phyloP scores from a whole-genome alignment of 2,888 invertebrate species.

The Furcula furcula region DNA sequence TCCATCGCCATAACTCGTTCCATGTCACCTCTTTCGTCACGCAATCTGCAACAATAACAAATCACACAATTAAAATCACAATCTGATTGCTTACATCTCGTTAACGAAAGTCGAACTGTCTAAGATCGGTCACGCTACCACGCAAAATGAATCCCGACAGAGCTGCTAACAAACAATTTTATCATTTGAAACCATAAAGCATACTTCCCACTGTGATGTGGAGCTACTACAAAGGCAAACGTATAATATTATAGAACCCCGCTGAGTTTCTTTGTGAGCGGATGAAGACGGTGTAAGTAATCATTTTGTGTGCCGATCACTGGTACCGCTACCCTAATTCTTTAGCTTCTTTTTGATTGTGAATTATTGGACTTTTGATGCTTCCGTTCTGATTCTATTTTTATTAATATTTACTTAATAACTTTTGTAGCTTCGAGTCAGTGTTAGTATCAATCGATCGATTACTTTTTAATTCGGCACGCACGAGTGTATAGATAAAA shows the following conservation, averaged over 20 bases:
- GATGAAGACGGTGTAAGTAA: conserved; percentile 76
- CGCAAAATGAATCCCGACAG: conserved; percentile 66
- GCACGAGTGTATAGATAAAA: neutral
- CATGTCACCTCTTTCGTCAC: conserved; percentile 92
- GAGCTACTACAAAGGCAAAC: conserved; percentile 76
- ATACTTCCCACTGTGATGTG: conserved; percentile 73
- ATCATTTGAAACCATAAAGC: conserved; percentile 81
- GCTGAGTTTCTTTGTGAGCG: conserved; percentile 76
- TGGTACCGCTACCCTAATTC: conserved; percentile 76
- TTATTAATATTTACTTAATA: conserved; percentile 64
- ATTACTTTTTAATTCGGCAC: neutral
- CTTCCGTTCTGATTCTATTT: conserved; percentile 69
- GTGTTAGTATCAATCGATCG: neutral
- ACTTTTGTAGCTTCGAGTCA: conserved; percentile 35
- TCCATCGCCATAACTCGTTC: conserved; percentile 91
- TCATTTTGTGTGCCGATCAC: conserved; percentile 76
- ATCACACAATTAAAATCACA: conserved; percentile 32
- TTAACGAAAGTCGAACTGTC: conserved; percentile 52
- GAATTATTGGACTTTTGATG: conserved; percentile 73
- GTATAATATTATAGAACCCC: conserved; percentile 79
- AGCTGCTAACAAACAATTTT: conserved; percentile 78
- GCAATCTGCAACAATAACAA: conserved; percentile 86
- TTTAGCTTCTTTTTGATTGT: conserved; percentile 73
- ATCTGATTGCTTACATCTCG: conserved; percentile 37
- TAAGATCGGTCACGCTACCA: conserved; percentile 65